phyloP scores from a whole-genome alignment of 2,888 invertebrate genomes.

The Lepidocyrtoides sp. region DNA sequence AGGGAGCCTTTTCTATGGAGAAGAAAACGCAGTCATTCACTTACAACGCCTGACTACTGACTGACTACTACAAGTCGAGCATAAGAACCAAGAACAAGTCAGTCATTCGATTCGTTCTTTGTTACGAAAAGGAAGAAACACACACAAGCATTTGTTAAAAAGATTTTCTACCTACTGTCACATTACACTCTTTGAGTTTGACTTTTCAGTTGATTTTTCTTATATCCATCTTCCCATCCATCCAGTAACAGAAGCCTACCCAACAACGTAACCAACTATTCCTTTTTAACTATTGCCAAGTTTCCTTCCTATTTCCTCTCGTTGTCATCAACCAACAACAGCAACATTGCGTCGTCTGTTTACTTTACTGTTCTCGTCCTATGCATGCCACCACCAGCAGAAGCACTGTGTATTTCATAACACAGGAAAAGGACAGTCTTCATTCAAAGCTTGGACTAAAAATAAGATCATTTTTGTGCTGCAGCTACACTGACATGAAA shows the following conservation, averaged over 20 bases:
- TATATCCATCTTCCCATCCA: not conserved
- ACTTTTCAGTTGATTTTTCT: not conserved
- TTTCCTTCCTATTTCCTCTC: constrained; percentile 38
- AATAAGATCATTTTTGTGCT: not conserved
- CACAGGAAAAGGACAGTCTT: not conserved
- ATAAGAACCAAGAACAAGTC: no score
- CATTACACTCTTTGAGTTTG: constrained; percentile 28
- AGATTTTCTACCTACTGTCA: no score
- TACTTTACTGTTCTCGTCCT: not conserved
- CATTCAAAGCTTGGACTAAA: not conserved
- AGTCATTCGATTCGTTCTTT: no score
- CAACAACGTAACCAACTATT: not conserved
- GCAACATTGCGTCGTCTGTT: not conserved
- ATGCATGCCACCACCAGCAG: not conserved
- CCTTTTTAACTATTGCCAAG: constrained; percentile 30
- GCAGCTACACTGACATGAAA: not conserved
- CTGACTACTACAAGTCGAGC: not conserved
- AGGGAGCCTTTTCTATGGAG: constrained; percentile 36
- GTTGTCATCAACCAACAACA: no score
- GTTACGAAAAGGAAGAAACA: no score
- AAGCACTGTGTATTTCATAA: not conserved
- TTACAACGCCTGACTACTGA: not conserved
- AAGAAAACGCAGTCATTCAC: not conserved
- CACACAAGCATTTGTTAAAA: no score
- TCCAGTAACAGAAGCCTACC: not conserved